These are phyloP conservation scores for Magallana gigas DNA, from an alignment of 1,140 invertebrate species.

Conservation along the genomic window DNA sequence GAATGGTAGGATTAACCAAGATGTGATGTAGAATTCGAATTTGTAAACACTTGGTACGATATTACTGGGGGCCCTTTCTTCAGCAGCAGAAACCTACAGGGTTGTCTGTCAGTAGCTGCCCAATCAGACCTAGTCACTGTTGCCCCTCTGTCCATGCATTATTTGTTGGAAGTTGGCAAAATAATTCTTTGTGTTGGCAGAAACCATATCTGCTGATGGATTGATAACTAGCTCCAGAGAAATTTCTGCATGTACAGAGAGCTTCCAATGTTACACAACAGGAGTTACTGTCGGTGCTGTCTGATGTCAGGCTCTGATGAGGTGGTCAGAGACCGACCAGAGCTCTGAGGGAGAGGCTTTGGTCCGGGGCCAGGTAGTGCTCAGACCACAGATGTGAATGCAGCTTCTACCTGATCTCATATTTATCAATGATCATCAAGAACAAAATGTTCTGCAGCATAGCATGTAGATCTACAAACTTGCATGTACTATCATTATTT, in stretches of 20 bases:
- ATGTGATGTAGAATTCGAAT: not conserved
- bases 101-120: not conserved
- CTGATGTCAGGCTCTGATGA: not conserved
- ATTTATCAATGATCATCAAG: not conserved
- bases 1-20: slow-evolving; percentile 1
- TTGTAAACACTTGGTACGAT: slow-evolving; percentile 11
- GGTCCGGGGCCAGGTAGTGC: not conserved
- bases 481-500: no score
- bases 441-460: no score
- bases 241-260: slow-evolving; percentile 10
- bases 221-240: slow-evolving; percentile 7
- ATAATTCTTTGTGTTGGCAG: slow-evolving; percentile 18
- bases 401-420: not conserved
- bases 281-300: not conserved
- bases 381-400: slow-evolving; percentile 11
- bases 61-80: no score
- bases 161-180: slow-evolving; percentile 6
- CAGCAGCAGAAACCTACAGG: no score
- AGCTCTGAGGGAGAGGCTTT: not conserved
- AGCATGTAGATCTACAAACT: no score
- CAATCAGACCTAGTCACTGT: not conserved
- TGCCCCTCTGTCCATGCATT: not conserved
- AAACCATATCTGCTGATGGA: slow-evolving; percentile 8
- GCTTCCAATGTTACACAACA: slow-evolving; percentile 10
- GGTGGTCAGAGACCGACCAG: not conserved